Evolutionary conservation across 2,888 invertebrate species (phyloP), one percentile per base, ranked within the genome.

Genomic region (Desoria tigrina): DNA sequence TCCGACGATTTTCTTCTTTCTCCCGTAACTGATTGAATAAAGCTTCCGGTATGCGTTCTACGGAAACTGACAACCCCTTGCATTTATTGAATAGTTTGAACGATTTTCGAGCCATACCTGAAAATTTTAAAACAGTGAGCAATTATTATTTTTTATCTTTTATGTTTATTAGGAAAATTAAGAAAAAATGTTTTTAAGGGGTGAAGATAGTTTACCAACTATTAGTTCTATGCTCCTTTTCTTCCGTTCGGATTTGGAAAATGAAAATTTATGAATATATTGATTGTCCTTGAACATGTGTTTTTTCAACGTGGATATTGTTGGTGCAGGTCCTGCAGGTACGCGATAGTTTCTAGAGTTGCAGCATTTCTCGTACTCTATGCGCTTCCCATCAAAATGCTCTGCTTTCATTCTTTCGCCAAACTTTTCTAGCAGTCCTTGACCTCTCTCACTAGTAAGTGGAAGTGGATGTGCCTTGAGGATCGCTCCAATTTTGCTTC

Each of bases 201-300:
- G n/a, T n/a, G n/a, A n/a, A n/a, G n/a, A n/a, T n/a, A n/a, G n/a
- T 27, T 45, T 58, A 58, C 58, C 58, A 2, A 58, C 2, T 11
- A 45, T 21, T 16, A 58, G 21, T 42, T 58, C 58, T 2, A 42
- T 21, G 23, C 27, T n/a, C 4, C 58, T 18, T 18, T 6, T 18
- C 28, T 26, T 21, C 18, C 45, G 24, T 6, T 58, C 27, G 2
- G 9, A n/a, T 4, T 11, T 18, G 16, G 27, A 16, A 14, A 45
- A 58, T 4, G 45, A 45, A 28, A 42, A 58, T 2, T 42, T 2
- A 21, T 58, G 58, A 9, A 28, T 27, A 26, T 57, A 57, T 21
- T 58, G 58, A 27, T 42, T n/a, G 16, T 45, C 58, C 2, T 16
- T n/a, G 2, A 45, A 2, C 26, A 6, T 45, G n/a, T 42, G 58